Evolutionary conservation across 2,113 vertebrate genomes (phyloP), one percentile per base, ranked within the genome.

Genomic region (Phrynocephalus versicolor): DNA sequence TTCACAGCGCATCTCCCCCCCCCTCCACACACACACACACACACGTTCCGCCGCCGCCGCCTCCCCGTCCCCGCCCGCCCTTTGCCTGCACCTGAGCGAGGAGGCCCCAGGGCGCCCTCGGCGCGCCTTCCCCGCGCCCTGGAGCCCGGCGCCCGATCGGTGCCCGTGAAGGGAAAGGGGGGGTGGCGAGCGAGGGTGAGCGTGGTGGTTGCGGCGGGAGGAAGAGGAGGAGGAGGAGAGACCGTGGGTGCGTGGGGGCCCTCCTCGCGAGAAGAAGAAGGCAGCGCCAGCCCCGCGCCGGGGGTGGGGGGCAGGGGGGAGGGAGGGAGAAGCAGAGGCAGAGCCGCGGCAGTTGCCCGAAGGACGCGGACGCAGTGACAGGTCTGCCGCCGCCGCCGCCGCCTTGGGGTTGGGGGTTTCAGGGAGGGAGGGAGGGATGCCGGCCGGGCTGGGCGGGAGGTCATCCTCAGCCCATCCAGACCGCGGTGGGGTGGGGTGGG

Each of bases 331-430:
- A 39, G 39, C 83, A 76, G 81, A 25, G 87, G 51, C 83, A 87
- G 82, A 81, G 82, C 81, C 81, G 84, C 71, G 84, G 72, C 84
- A 77, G 82, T 67, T 72, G 85, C 85, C 77, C 69, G 55, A 64
- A 30, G 77, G 79, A 83, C 84, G 88, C 85, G 87, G 84, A 81
- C 89, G 62, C 86, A 1, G 64, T 87, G 92, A 89, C 90, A 91
- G 90, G 89, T 93, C 85, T 85, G 92, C 21, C 60, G 18, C 84
- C 18, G 72, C 75, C 74, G 81, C 76, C 23, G 58, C 80, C 1
- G 81, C 81, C 1, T 51, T 51, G 45, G 45, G 45, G 45, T 51
- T 51, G 5, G 5, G 45, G 45, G 45, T 10, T 5, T 5, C 45
- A 10, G 30, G 16, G 74, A 4, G 33, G 25, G 13, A 13, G 13